A percentile compares a stretch with the other conserved stretches of the same genome.
phyloP scores from a whole-genome alignment of 2,113 vertebrate species.

The Grallaria varia region DNA sequence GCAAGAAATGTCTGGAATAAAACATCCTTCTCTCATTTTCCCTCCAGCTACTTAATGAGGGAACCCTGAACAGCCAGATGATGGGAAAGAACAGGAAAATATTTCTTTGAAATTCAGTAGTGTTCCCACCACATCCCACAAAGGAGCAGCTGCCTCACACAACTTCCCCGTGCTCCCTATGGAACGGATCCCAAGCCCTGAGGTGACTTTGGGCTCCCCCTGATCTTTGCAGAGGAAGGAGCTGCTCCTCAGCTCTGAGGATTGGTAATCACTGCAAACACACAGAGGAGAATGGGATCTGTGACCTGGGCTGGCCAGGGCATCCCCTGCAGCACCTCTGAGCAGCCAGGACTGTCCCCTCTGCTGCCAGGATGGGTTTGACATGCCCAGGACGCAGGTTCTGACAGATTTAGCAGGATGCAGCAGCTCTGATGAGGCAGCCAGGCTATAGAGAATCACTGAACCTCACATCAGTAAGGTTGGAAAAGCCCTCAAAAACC shows the following conservation, averaged over 20 bases:
- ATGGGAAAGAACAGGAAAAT: background rate
- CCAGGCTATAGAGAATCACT: background rate
- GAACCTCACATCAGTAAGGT: background rate
- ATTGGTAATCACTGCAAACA: fast-evolving
- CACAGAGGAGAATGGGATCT: fast-evolving
- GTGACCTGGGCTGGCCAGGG: background rate
- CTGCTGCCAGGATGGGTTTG: background rate
- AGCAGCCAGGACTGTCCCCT: background rate
- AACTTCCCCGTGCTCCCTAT: fast-evolving
- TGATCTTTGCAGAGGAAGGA: background rate
- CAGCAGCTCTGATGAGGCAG: background rate
- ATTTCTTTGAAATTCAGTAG: background rate
- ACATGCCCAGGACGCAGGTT: fast-evolving
- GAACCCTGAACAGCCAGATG: background rate
- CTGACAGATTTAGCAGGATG: fast-evolving
- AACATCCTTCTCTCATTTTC: background rate
- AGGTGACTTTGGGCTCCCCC: fast-evolving
- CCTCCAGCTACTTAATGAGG: background rate
- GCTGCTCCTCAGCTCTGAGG: background rate
- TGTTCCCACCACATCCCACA: background rate
- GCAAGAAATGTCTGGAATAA: background rate
- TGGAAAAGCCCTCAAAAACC: background rate
- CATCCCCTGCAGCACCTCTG: background rate
- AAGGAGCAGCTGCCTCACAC: background rate
- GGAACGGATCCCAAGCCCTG: background rate